phyloP scores from a whole-genome alignment of 2,888 invertebrate genomes.

The Drosophila nr. perissopoda region DNA sequence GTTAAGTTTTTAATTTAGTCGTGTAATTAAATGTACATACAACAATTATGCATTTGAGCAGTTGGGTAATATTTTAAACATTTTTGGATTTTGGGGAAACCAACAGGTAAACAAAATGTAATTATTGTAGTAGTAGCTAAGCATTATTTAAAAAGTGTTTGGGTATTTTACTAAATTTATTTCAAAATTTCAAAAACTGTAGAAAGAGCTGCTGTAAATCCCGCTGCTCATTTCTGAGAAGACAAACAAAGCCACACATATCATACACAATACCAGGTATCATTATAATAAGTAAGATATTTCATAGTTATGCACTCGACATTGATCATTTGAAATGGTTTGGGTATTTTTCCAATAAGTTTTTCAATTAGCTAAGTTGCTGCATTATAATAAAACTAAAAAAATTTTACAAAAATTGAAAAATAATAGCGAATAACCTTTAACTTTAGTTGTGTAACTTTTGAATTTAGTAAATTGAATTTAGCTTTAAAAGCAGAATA shows the following conservation, averaged over 20 bases:
- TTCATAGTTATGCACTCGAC: not conserved
- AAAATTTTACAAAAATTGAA: too few species aligned
- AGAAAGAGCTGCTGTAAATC: conserved; percentile 14
- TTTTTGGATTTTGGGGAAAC: not conserved
- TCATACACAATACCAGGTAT: not conserved
- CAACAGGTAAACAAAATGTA: not conserved
- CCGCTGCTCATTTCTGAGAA: conserved; percentile 15
- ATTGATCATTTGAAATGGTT: not conserved
- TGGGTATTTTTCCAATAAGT: not conserved
- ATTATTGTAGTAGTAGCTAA: not conserved
- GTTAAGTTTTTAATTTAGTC: not conserved
- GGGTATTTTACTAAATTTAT: not conserved
- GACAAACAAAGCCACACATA: not conserved
- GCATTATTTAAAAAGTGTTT: not conserved
- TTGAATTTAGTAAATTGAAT: not conserved
- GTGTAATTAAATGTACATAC: not conserved
- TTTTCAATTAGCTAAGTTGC: not conserved
- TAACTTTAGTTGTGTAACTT: not conserved
- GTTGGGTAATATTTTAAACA: not conserved
- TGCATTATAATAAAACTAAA: not conserved
- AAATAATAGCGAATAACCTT: too few species aligned
- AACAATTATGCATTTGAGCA: not conserved
- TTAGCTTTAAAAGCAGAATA: not conserved
- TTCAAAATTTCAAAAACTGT: not conserved
- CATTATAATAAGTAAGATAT: not conserved